Evolutionary conservation across 2,113 vertebrate species (phyloP), one percentile per base, ranked within the genome.

Genomic region (Planiliza haematocheilus): DNA sequence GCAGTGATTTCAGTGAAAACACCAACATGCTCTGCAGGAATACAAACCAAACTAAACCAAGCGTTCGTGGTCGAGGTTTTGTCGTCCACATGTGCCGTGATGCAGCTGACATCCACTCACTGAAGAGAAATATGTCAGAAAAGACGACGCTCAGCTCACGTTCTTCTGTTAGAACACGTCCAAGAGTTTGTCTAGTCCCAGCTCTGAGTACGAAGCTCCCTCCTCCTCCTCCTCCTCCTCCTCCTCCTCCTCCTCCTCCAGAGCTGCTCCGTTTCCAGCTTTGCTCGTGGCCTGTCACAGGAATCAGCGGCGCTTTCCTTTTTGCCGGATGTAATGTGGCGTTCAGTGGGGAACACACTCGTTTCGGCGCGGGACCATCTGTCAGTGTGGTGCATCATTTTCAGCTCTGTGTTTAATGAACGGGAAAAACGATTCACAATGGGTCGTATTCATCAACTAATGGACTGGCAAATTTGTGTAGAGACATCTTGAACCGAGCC

Each of bases 401-500:
- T 8, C 16, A 56, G 36, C 50, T 67, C 53, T 55, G 55, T 13
- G 10, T 58, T 58, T 78, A 81, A 88, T 85, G 70, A 69, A 68
- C 53, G 46, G 17, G 46, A 66, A 75, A 81, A 74, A 70, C 10
- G 10, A 58, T 53, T 56, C 18, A 65, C 37, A 76, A 24, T 18
- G 49, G 59, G 34, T 69, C 48, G 10, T 43, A 66, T 66, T 82
- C 59, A 76, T 84, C 81, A 61, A 6, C 74, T 79, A 82, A 82
- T 73, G 74, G 49, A 0, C 18, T 30, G 68, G 65, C 49, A 0
- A 38, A 64, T 71, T 9, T 37, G 36, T 4, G 61, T 21, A 5
- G n/a, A 37, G 39, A 21, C 57, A 51, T 41, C 75, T 55, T 64
- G 11, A 67, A 52, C 11, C 0, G 43, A 20, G 38, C 37, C 48